phyloP scores from a whole-genome alignment of 2,113 vertebrate genomes.

The Cottus gobio region DNA sequence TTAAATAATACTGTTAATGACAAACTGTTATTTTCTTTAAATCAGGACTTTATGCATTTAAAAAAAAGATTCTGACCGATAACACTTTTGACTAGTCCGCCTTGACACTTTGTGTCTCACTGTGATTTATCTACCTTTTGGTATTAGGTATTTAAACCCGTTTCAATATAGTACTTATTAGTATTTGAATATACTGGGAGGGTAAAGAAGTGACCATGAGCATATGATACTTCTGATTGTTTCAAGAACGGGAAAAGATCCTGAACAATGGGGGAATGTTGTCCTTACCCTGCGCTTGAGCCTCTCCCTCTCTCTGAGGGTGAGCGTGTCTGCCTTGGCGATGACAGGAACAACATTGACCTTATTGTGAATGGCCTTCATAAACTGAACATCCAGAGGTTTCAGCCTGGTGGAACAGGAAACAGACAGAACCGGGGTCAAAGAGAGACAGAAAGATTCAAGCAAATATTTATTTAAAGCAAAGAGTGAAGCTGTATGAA shows the following conservation, averaged over 20 bases:
- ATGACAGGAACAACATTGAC: conserved; percentile 89
- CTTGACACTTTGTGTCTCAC: neutral
- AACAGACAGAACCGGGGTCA: conserved; percentile 10
- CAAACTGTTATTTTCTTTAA: neutral
- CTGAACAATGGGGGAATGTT: conserved; percentile 11
- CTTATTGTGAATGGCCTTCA: conserved; percentile 90
- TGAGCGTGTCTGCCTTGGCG: conserved; percentile 87
- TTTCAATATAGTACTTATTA: neutral
- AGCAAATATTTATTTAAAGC: neutral
- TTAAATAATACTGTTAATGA: neutral
- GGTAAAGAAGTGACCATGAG: neutral
- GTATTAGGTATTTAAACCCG: neutral
- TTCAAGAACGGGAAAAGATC: conserved; percentile 43
- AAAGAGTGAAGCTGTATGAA: neutral
- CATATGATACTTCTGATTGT: conserved; percentile 14
- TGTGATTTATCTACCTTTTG: neutral
- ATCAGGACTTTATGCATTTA: neutral
- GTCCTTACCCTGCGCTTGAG: conserved; percentile 93
- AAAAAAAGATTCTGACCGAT: neutral
- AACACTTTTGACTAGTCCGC: neutral
- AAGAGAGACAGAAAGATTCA: neutral
- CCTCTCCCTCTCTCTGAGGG: conserved; percentile 93
- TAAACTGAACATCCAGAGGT: conserved; percentile 88
- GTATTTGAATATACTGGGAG: neutral
- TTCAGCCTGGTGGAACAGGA: conserved; percentile 79